Conservation (phyloP, 2,888 invertebrate genomes). For the Amblyjoppa proteus region DNA sequence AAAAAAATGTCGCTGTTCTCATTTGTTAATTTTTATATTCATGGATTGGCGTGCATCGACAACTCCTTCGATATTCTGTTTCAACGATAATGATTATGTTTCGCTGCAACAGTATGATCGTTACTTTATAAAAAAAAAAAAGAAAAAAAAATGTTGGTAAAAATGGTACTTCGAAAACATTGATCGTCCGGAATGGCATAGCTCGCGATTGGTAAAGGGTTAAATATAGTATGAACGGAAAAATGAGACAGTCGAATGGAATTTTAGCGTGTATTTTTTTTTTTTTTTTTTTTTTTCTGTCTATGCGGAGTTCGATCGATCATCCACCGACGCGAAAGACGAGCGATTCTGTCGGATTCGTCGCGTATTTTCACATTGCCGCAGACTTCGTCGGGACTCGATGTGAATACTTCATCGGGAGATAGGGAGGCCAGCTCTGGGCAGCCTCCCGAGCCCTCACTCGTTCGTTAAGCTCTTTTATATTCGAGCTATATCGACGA, state of each 20-base stretch:
- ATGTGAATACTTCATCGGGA: slow-evolving; percentile 49
- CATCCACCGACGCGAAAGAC: slow-evolving; percentile 23
- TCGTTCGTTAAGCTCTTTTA: slow-evolving; percentile 54
- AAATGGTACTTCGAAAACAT: too few relatives aligned
- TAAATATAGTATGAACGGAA: background rate
- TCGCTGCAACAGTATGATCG: too few relatives aligned
- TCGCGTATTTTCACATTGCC: slow-evolving; percentile 36
- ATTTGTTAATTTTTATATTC: background rate
- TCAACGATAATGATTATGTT: too few relatives aligned
- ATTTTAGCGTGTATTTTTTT: background rate
- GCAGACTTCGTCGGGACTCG: background rate
- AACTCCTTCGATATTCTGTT: too few relatives aligned
- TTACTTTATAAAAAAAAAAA: too few relatives aligned
- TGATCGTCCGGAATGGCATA: too few relatives aligned
- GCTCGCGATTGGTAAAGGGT: too few relatives aligned
- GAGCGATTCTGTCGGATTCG: slow-evolving; percentile 32
- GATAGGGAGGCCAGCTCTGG: background rate
- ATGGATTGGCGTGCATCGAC: too few relatives aligned
- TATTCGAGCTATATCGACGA: slow-evolving; percentile 39
- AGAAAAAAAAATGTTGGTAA: too few relatives aligned
- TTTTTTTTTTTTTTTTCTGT: background rate
- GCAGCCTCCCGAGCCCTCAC: background rate
- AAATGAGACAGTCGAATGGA: background rate
- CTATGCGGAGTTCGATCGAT: slow-evolving; percentile 33
- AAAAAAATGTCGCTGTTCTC: background rate